Evolutionary conservation across 1,140 invertebrate genomes (phyloP), one percentile per base, ranked within the genome.

Genomic region (Tetramorium parvispinum): DNA sequence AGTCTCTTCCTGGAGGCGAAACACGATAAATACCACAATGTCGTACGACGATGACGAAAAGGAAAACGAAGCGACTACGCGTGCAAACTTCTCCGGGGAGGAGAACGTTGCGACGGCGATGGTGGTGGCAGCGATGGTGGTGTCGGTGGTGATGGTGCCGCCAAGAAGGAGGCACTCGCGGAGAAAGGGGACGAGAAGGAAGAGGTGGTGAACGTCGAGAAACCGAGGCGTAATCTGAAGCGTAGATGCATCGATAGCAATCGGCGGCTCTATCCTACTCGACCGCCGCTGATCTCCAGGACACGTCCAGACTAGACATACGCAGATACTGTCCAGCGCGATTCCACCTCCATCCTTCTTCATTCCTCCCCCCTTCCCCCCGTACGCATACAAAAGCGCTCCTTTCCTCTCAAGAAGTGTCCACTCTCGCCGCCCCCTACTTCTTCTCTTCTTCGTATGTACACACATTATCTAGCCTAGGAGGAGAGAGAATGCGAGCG

Each of bases 241-340:
- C 92, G 86, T 91, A 93, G 93, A 93, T 92, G 93, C 89, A 91
- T 87, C 89, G 91, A 92, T 92, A 92, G 88, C 73, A 37, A 82
- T 75, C 77, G 68, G 75, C 88, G 59, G 55, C 77, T 79, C 77
- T 79, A 59, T 81, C 88, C 43, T 77, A 76, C 70, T 55, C 87
- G 88, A 81, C 76, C 87, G 59, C 32, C 70, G 82, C 70, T 65
- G 86, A 89, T 75, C 82, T 87, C 88, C 86, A 81, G 68, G 59
- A 85, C 86, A 89, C 40, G 81, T 90, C 70, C 70, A 82, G 51
- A 16, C 32, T 55, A 46, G 57, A 89, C 87, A 78, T 75, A 49
- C 68, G 63, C 85, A 65, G 68, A 73, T 24, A 53, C 53, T 13
- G 61, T 68, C 78, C 66, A 77, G 66, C 70, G 68, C 71, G 82